Evolutionary conservation across 2,797 vertebrate genomes (phyloP), one percentile per base, ranked within the genome.

Genomic region (Menidia menidia): DNA sequence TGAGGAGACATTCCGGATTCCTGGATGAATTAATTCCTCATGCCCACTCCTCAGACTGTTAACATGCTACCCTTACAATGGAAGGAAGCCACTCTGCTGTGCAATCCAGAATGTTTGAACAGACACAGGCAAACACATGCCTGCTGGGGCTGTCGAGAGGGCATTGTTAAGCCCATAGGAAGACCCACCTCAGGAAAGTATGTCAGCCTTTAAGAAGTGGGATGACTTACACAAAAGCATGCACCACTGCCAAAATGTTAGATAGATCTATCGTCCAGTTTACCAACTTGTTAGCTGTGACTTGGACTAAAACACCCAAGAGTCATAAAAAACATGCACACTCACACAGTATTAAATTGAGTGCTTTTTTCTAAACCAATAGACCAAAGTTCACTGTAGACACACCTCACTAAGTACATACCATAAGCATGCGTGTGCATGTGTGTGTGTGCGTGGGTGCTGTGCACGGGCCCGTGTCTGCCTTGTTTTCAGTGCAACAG

Each of bases 101-200:
- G 78, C 64, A 77, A 68, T 68, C 64, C 60, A 56, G 44, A 51
- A 47, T 61, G 58, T 66, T 70, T 64, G 61, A 75, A 71, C 64
- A 69, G 64, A 64, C 71, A 42, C 64, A 71, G 55, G 60, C 73
- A 39, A 64, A 82, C 68, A 71, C 72, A 67, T 69, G 74, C 60
- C 63, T 65, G 61, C 19, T 72, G 57, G 31, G 53, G 68, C 19
- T 57, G 19, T 64, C 60, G 64, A 72, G 64, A 64, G 71, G 64
- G 75, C 82, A 82, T 77, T 85, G 82, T 84, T 77, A 59, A 77
- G 54, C 84, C 88, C 89, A 85, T 59, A 89, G 87, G 84, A 92
- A 90, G 89, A 92, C 88, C 89, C 90, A 87, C 90, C 89, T 92
- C 79, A 78, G 75, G 75, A 83, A 92, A 86, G 56, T 82, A 89